Evolutionary conservation across 2,888 invertebrate genomes (phyloP).

Genomic region (Drosophila peninsularis): DNA sequence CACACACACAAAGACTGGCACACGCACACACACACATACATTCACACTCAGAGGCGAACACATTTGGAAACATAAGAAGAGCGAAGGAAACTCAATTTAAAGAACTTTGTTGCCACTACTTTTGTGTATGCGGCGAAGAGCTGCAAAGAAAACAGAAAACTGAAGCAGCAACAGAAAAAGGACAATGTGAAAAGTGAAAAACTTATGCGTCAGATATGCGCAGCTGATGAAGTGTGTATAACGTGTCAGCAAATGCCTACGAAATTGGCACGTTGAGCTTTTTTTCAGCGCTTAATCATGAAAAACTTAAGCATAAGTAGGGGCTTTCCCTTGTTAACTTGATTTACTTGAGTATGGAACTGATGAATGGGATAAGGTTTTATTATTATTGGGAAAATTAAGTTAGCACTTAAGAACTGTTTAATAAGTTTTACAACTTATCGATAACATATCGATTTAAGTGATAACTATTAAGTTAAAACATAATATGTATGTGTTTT

Average conservation of each 20-base stretch:
- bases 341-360: neutral
- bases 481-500: too few species aligned
- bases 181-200: slow-evolving; percentile 19
- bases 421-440: neutral
- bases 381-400: too few species aligned
- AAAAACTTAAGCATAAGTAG: neutral
- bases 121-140: slow-evolving; percentile 32
- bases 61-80: slow-evolving; percentile 30
- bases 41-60: neutral
- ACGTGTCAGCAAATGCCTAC: slow-evolving; percentile 4
- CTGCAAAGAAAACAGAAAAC: slow-evolving; percentile 5
- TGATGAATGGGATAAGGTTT: too few species aligned
- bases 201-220: slow-evolving; percentile 24
- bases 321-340: slow-evolving; percentile 6
- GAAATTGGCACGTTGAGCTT: slow-evolving; percentile 3
- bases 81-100: slow-evolving; percentile 53
- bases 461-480: neutral
- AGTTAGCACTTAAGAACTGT: neutral
- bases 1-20: slow-evolving; percentile 2
- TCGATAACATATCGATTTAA: neutral
- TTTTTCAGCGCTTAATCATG: neutral
- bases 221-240: slow-evolving; percentile 13
- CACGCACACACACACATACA: neutral
- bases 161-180: slow-evolving; percentile 2
- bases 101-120: slow-evolving; percentile 39